These are phyloP conservation scores for Himalopsyche japonica DNA, from an alignment of 2,888 invertebrate species.

Conservation along the genomic window DNA sequence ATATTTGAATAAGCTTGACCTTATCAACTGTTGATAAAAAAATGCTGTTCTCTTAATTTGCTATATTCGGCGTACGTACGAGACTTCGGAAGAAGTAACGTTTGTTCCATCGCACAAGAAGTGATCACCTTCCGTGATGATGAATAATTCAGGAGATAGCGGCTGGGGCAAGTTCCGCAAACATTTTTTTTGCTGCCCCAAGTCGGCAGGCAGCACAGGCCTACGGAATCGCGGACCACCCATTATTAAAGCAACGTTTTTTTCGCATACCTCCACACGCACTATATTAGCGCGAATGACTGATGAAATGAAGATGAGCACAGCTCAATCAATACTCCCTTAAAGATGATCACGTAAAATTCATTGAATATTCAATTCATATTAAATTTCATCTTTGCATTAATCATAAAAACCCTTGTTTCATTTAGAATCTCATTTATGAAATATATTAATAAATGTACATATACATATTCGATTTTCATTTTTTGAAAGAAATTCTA, in stretches of 20 bases:
- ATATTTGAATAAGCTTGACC: too few relatives aligned
- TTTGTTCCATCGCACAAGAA: not conserved
- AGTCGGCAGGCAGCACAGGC: not conserved
- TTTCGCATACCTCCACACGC: not conserved
- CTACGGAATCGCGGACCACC: not conserved
- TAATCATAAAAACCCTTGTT: too few relatives aligned
- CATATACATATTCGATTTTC: too few relatives aligned
- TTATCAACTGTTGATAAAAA: too few relatives aligned
- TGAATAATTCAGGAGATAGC: not conserved
- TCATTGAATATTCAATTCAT: too few relatives aligned
- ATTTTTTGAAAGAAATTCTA: too few relatives aligned
- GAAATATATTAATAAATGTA: too few relatives aligned
- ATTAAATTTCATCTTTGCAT: too few relatives aligned
- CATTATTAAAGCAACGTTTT: not conserved
- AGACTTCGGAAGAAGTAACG: not conserved
- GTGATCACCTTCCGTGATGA: not conserved
- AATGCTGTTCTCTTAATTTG: too few relatives aligned
- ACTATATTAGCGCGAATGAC: not conserved
- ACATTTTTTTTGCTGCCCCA: not conserved
- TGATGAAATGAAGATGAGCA: not conserved
- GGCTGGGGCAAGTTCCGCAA: not conserved
- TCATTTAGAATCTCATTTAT: too few relatives aligned
- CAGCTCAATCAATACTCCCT: not conserved
- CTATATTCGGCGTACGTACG: not conserved
- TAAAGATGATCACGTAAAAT: too few relatives aligned